Percentiles rank a stretch among this genome's conserved stretches.
Evolutionary conservation across 1,140 invertebrate species (phyloP).

Genomic region (Drosophila eugracilis): DNA sequence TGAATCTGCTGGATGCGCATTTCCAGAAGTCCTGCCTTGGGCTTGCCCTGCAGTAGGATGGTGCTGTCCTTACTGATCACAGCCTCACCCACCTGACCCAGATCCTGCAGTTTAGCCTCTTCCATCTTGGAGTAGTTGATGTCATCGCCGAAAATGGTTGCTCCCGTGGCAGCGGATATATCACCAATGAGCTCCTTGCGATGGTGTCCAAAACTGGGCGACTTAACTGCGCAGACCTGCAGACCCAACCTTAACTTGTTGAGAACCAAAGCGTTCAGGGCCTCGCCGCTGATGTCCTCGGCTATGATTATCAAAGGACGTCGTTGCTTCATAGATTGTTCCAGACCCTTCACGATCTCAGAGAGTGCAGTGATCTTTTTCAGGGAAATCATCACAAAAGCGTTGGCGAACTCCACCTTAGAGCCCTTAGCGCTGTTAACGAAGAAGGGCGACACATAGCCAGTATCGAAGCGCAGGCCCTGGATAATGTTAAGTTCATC

Average conservation of each 20-base stretch:
- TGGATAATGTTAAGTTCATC: conserved; percentile 99
- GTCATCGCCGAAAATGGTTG: conserved; percentile 99
- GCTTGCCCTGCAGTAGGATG: conserved; percentile 94
- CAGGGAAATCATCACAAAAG: conserved; percentile 96
- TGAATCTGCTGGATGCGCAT: conserved; percentile 95
- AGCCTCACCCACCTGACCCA: conserved; percentile 97
- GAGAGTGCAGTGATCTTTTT: conserved; percentile 99
- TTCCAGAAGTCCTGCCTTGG: conserved; percentile 94
- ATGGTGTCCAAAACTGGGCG: conserved; percentile 99
- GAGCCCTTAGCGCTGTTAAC: conserved; percentile 98
- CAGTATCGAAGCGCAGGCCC: conserved; percentile 99
- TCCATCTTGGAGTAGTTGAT: conserved; percentile 97
- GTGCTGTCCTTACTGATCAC: conserved; percentile 99
- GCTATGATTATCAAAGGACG: conserved; percentile 98
- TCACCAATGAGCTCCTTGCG: conserved; percentile 98
- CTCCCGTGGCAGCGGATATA: conserved; percentile 98
- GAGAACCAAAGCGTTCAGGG: conserved; percentile 97
- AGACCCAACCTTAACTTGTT: conserved; percentile 98
- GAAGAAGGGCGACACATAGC: conserved; percentile 99
- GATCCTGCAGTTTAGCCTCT: conserved; percentile 94
- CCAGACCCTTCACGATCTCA: conserved; percentile 97
- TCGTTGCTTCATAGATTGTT: conserved; percentile 95
- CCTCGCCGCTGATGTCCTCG: conserved; percentile 99
- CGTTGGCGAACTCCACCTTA: conserved; percentile 99
- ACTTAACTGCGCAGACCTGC: conserved; percentile 98